phyloP scores from a whole-genome alignment of 2,888 invertebrate genomes.

The Habrosyne pyritoides region DNA sequence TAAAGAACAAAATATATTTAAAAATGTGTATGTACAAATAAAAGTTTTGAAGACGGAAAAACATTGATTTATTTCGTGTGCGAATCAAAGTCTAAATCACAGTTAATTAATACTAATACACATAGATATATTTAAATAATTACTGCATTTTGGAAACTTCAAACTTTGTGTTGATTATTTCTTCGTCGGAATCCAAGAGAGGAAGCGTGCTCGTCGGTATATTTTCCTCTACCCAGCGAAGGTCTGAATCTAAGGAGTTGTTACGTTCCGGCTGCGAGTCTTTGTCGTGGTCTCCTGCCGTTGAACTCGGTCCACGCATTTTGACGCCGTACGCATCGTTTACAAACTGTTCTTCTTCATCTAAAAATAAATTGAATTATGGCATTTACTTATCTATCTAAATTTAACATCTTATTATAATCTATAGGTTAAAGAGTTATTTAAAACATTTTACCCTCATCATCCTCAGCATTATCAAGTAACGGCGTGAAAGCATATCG shows the following conservation, averaged over 20 bases:
- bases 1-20: slow-evolving; percentile 73
- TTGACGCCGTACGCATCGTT: slow-evolving; percentile 94
- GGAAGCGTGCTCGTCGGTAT: slow-evolving; percentile 91
- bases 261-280: slow-evolving; percentile 40
- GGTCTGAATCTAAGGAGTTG: slow-evolving; percentile 71
- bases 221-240: slow-evolving; percentile 96
- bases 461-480: slow-evolving; percentile 91
- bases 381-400: not conserved
- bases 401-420: not conserved
- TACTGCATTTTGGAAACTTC: slow-evolving; percentile 95
- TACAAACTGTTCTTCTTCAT: slow-evolving; percentile 93
- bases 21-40: slow-evolving; percentile 59
- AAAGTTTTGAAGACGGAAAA: slow-evolving; percentile 45
- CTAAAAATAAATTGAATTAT: slow-evolving; percentile 48
- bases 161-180: slow-evolving; percentile 92
- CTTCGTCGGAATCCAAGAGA: slow-evolving; percentile 89
- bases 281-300: slow-evolving; percentile 40
- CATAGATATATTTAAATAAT: slow-evolving; percentile 46
- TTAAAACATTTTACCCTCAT: slow-evolving; percentile 80
- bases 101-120: slow-evolving; percentile 52
- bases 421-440: not conserved
- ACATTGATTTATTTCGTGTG: slow-evolving; percentile 19
- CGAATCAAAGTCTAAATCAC: slow-evolving; percentile 42
- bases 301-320: slow-evolving; percentile 83
- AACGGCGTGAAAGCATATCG: slow-evolving; percentile 97